A percentile compares a stretch with the other conserved stretches of the same genome.
phyloP scores from a whole-genome alignment of 2,113 vertebrate genomes.

The Natator depressus region DNA sequence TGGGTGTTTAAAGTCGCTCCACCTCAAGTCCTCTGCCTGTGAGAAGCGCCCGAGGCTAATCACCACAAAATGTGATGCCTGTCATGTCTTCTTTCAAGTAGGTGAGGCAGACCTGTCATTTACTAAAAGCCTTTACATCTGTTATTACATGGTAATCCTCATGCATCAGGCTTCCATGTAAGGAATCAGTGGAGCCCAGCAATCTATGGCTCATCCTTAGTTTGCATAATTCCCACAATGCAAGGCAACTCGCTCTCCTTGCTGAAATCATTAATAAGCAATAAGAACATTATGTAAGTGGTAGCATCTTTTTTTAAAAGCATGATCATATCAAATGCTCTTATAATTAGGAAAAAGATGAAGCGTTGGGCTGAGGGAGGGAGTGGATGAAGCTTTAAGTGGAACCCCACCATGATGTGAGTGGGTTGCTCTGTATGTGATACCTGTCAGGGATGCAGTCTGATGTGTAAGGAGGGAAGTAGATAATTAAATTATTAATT shows the following conservation, averaged over 20 bases:
- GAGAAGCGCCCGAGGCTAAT: slow-evolving; percentile 63
- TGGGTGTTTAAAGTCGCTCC: slow-evolving; percentile 3
- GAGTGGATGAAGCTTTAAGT: slow-evolving; percentile 56
- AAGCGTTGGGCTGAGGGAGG: slow-evolving; percentile 61
- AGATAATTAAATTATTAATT: slow-evolving; percentile 59
- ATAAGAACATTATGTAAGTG: slow-evolving; percentile 74
- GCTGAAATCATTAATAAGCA: slow-evolving; percentile 73
- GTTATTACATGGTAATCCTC: slow-evolving; percentile 67
- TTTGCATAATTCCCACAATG: slow-evolving; percentile 69
- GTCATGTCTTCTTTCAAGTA: slow-evolving; percentile 36
- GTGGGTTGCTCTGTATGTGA: slow-evolving; percentile 54
- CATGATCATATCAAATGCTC: slow-evolving; percentile 66
- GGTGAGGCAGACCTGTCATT: slow-evolving; percentile 50
- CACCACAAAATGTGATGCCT: slow-evolving; percentile 32
- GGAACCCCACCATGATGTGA: slow-evolving; percentile 57
- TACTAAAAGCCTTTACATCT: slow-evolving; percentile 57
- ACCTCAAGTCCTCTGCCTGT: slow-evolving; percentile 36
- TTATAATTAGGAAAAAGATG: slow-evolving; percentile 73
- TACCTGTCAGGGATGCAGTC: neutral
- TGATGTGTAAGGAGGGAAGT: slow-evolving; percentile 23
- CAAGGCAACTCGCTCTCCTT: slow-evolving; percentile 48
- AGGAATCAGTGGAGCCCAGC: slow-evolving; percentile 44
- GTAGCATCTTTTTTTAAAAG: slow-evolving; percentile 68
- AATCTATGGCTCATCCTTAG: slow-evolving; percentile 57
- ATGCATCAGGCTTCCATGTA: slow-evolving; percentile 30